Evolutionary conservation across 2,797 vertebrate species (phyloP).

Genomic region (Melanotaenia pygmaea): DNA sequence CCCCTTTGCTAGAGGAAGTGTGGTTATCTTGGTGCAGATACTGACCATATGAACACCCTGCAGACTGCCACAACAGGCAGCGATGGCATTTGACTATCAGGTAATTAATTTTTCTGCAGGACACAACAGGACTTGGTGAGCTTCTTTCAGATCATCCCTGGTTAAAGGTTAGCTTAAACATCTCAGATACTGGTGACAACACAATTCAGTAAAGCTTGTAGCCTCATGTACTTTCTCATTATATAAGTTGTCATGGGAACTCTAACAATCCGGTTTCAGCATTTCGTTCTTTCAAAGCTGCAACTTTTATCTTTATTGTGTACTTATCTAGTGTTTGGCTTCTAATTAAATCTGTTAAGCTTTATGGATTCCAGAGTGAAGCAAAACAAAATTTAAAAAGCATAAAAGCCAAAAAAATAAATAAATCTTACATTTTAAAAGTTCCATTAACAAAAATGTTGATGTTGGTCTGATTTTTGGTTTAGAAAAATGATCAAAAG

Average conservation of each 20-base stretch:
- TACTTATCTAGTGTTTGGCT: background rate
- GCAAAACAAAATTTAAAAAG: background rate
- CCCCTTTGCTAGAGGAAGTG: background rate
- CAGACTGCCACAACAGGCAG: background rate
- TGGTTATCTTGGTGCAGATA: background rate
- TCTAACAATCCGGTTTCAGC: background rate
- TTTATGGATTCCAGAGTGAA: background rate
- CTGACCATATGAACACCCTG: background rate
- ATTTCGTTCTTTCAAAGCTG: background rate
- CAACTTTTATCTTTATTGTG: background rate
- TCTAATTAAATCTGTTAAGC: background rate
- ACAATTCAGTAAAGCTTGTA: too few species aligned
- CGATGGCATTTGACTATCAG: background rate
- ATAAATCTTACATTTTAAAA: background rate
- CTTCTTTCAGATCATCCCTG: background rate
- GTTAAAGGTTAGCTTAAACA: too few species aligned
- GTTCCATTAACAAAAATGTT: background rate
- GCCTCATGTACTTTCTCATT: too few species aligned
- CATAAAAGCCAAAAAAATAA: background rate
- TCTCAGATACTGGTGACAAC: too few species aligned
- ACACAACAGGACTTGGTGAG: background rate
- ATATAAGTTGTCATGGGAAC: background rate
- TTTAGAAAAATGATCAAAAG: background rate
- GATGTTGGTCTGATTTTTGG: rapidly evolving
- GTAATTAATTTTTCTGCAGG: background rate